Base-by-base conservation (phyloP, 2,888 invertebrate species). In the Drosophila lacicola region DNA sequence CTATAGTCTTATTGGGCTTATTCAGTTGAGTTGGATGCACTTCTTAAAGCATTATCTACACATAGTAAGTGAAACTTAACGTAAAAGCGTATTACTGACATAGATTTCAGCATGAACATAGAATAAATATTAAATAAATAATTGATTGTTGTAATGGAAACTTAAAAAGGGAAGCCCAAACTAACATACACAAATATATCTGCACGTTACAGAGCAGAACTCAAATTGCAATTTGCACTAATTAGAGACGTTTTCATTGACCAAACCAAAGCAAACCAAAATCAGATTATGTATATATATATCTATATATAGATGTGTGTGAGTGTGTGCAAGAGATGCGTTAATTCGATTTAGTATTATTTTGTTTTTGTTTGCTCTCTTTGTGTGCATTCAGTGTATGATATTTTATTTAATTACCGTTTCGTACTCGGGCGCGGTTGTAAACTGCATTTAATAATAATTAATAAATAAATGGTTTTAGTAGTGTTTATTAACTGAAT, bases 371-470 rank as follows among this genome's bases (percentile, higher is more conserved):
- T 54, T 19, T 19, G 61, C 44, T 37, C 44, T 62, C 49, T 69
- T 42, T 34, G 46, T 67, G 34, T 46, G 53, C 47, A 54, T 74
- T 72, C 70, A 62, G 58, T 60, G 70, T 55, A 57, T 70, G 41
- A 77, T 73, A 83, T 89, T 83, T 78, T 49, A 70, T 84, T 84
- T 83, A 84, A 84, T 92, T 92, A 92, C 92, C 92, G 92, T 91
- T 88, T 92, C 92, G 84, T 92, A 92, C 84, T 92, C 92, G 66
- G 92, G 92, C 80, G 92, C 91, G 83, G 92, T 92, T 84, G 92
- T 92, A 82, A 92, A 92, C 92, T 92, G 82, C 77, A 81, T 86
- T 83, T 83, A 79, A 86, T 77, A 79, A 83, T 71, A 83, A 83
- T 83, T 83, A 86, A 86, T 83, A 83, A 77, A 77, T 81, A 86